These are phyloP conservation scores for Meteorus sp. DNA, from an alignment of 1,140 invertebrate genomes.

Conservation along the genomic window DNA sequence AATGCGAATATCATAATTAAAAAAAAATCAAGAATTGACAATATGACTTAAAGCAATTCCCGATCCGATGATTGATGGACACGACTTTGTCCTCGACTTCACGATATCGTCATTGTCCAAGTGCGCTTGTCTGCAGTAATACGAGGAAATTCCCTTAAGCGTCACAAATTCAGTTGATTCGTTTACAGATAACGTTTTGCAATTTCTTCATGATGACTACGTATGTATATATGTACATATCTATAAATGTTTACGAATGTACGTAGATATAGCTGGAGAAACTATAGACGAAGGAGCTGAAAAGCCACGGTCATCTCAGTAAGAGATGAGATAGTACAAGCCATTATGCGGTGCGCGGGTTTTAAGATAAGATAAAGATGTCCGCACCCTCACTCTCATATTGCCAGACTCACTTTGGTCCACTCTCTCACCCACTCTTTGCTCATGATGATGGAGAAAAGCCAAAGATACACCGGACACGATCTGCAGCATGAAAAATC, in stretches of 20 bases:
- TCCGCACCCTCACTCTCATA: no score
- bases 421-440: no score
- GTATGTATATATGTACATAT: no score
- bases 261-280: slow-evolving; percentile 4
- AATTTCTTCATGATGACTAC: no score
- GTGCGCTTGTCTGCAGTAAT: not conserved
- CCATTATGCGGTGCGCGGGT: slow-evolving; percentile 55
- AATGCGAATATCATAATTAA: no score
- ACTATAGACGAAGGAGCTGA: slow-evolving; percentile 15
- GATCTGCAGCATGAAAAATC: slow-evolving; percentile 55
- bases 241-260: no score
- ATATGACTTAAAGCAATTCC: no score
- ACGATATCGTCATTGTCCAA: not conserved
- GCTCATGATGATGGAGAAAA: no score
- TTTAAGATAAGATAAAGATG: no score
- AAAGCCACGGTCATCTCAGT: slow-evolving; percentile 38
- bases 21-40: no score
- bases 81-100: not conserved
- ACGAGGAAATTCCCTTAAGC: not conserved
- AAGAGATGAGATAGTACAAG: slow-evolving; percentile 58
- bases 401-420: no score
- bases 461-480: slow-evolving; percentile 51
- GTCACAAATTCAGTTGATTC: not conserved
- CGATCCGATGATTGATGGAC: not conserved
- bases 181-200: no score